Conservation (phyloP, 2,113 vertebrate genomes). For the Etheostoma spectabile region DNA sequence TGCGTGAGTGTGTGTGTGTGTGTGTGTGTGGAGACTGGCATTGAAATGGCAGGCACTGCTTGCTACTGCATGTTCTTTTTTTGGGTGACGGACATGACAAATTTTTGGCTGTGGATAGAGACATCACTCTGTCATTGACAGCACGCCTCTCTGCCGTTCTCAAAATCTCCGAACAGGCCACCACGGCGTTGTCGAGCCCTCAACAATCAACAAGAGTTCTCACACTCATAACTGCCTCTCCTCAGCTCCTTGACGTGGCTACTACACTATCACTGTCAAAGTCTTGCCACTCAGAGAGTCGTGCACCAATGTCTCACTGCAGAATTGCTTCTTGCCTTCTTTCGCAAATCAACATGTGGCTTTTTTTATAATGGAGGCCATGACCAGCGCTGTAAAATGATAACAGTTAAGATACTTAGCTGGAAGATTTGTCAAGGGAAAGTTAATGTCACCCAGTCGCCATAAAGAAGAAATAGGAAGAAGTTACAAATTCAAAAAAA, state of each 20-base stretch:
- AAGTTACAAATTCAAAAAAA: neutral
- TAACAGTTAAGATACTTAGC: neutral
- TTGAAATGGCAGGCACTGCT: constrained; percentile 31
- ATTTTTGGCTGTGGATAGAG: constrained; percentile 50
- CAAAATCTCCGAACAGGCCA: neutral
- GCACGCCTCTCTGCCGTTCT: constrained; percentile 38
- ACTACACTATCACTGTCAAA: constrained; percentile 22
- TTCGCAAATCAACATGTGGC: constrained; percentile 1
- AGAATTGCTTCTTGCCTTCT: neutral
- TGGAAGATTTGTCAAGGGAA: neutral
- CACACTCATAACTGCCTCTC: constrained; percentile 39
- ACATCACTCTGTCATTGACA: constrained; percentile 48
- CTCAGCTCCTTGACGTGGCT: constrained; percentile 12
- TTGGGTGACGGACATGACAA: constrained; percentile 49
- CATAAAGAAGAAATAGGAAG: neutral
- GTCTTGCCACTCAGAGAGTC: constrained; percentile 13
- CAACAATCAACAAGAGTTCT: constrained; percentile 38
- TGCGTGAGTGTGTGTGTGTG: constrained; percentile 34
- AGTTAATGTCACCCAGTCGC: neutral
- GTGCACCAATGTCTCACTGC: constrained; percentile 28
- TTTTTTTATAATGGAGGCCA: neutral
- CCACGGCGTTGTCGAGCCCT: constrained; percentile 2
- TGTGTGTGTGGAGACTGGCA: constrained; percentile 14
- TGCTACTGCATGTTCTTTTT: constrained; percentile 20
- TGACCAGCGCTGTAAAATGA: neutral